Percentiles rank a stretch among this genome's conserved stretches.
Evolutionary conservation across 2,888 invertebrate genomes (phyloP).

Genomic region (Dilophus febrilis): DNA sequence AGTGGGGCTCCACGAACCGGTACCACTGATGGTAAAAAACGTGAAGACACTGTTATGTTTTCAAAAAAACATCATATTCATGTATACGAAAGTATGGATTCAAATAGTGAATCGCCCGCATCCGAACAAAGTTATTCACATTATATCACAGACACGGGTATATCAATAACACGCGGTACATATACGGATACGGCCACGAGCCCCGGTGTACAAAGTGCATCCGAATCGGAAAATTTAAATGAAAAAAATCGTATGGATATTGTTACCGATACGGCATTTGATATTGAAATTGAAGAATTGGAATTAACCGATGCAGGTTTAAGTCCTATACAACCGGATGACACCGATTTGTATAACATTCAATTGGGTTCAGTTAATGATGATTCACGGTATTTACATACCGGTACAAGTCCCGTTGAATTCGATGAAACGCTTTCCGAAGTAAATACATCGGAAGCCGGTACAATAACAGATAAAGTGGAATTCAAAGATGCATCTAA

Average conservation of each 20-base stretch:
- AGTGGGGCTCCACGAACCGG: constrained; percentile 12
- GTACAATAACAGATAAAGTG: constrained; percentile 33
- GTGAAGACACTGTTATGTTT: constrained; percentile 34
- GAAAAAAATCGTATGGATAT: constrained; percentile 19
- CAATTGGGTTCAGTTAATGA: constrained; percentile 26
- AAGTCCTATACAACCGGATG: constrained; percentile 37
- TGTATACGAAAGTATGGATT: constrained; percentile 30
- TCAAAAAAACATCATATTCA: constrained; percentile 34
- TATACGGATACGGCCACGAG: constrained; percentile 31
- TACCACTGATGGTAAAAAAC: constrained; percentile 22
- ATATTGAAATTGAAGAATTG: constrained; percentile 31
- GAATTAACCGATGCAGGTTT: constrained; percentile 38
- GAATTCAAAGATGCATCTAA: constrained; percentile 35
- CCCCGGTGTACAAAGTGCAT: constrained; percentile 27
- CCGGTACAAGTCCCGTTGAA: constrained; percentile 34
- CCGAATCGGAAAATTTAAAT: constrained; percentile 12
- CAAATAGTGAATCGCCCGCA: constrained; percentile 25
- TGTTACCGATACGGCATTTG: constrained; percentile 30
- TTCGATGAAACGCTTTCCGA: constrained; percentile 29
- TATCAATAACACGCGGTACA: constrained; percentile 34
- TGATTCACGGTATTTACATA: constrained; percentile 29
- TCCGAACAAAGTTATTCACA: constrained; percentile 35
- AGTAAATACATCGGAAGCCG: constrained; percentile 34
- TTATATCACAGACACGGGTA: constrained; percentile 37
- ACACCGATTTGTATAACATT: constrained; percentile 23